Evolutionary conservation across 2,113 vertebrate species (phyloP).

Genomic region (Equus quagga): DNA sequence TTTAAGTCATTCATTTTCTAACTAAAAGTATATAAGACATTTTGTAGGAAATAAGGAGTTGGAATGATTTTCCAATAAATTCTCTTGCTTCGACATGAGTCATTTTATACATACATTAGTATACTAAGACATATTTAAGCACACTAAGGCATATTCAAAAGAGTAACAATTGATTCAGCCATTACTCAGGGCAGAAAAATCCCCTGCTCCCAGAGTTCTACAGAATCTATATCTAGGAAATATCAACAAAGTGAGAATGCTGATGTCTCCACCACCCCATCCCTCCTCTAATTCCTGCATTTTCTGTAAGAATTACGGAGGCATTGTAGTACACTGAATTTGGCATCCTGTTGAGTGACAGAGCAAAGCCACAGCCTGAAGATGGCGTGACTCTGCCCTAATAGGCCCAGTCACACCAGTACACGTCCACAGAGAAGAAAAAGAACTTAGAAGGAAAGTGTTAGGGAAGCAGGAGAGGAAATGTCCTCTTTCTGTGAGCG

Average conservation of each 20-base stretch:
- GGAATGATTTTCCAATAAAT: slow-evolving; percentile 2
- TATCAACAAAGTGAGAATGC: not conserved
- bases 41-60: slow-evolving; percentile 11
- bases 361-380: not conserved
- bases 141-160: not conserved
- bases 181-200: not conserved
- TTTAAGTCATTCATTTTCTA: not conserved
- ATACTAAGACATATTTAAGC: not conserved
- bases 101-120: not conserved
- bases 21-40: not conserved
- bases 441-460: not conserved
- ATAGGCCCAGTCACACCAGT: not conserved
- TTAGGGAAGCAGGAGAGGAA: not conserved
- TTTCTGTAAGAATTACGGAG: not conserved
- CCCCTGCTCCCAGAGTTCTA: not conserved
- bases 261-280: not conserved
- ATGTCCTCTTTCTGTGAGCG: not conserved
- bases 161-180: not conserved
- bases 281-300: not conserved
- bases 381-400: not conserved
- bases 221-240: not conserved
- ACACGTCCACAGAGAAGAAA: not conserved
- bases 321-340: not conserved
- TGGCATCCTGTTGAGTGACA: not conserved
- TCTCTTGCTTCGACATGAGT: not conserved